Percentiles rank a stretch among this genome's conserved stretches.
Evolutionary conservation across 2,113 vertebrate genomes (phyloP).

Genomic region (Macquaria ambigua): DNA sequence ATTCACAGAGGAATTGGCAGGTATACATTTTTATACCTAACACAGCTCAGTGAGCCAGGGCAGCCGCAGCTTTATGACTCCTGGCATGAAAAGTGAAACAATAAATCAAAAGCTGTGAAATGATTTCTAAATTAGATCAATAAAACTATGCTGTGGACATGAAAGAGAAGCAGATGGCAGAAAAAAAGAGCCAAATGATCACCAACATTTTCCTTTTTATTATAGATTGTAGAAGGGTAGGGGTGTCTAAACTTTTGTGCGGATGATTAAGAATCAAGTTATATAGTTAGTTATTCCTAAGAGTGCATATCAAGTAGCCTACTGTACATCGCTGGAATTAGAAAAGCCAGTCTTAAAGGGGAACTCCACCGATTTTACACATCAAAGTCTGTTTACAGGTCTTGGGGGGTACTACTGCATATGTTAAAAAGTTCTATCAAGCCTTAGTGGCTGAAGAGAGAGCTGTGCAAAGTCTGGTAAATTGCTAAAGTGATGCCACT

Average conservation of each 20-base stretch:
- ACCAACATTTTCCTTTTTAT: background rate
- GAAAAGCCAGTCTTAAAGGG: background rate
- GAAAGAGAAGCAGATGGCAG: slow-evolving; percentile 17
- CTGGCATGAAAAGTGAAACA: slow-evolving; percentile 32
- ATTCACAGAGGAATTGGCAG: slow-evolving; percentile 13
- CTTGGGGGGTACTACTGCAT: background rate
- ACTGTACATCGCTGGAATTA: background rate
- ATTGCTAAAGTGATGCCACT: background rate
- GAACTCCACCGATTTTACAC: background rate
- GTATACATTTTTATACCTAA: slow-evolving; percentile 34
- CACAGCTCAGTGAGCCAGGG: slow-evolving; percentile 2
- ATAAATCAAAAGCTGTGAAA: slow-evolving; percentile 39
- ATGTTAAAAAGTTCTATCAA: background rate
- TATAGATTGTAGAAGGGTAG: background rate
- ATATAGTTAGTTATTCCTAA: background rate
- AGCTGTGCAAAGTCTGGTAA: background rate
- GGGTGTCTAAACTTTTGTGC: background rate
- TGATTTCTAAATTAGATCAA: slow-evolving; percentile 35
- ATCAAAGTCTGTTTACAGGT: background rate
- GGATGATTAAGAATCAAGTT: background rate
- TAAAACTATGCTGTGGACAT: slow-evolving; percentile 17
- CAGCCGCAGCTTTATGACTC: slow-evolving; percentile 31
- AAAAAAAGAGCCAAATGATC: background rate
- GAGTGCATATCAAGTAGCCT: background rate
- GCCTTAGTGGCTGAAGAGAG: background rate